Evolutionary conservation across 2,113 vertebrate species (phyloP), one percentile per base, ranked within the genome.

Genomic region (Ascaphus truei): DNA sequence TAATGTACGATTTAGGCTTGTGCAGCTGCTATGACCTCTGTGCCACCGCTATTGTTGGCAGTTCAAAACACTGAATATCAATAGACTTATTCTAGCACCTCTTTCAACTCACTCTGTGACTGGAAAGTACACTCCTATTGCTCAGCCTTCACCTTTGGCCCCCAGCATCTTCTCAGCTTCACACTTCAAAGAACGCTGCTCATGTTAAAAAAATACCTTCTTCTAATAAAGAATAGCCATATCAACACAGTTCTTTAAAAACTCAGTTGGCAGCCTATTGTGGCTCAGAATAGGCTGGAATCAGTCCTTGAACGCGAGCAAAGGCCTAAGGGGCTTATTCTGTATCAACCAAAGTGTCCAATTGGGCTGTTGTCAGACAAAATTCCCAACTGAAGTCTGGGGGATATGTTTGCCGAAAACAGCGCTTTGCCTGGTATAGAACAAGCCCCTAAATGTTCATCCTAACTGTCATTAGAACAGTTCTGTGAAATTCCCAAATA

Each of bases 41-140:
- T 85, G 87, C 84, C 87, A 84, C 79, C 78, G 67, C 85, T 50
- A 81, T 90, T 89, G 85, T 91, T 76, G 61, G 73, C 22, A 72
- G 89, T 87, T 90, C 88, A 90, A 90, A 91, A 89, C 83, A 85
- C 79, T 91, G 89, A 91, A 91, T 91, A 90, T 89, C 88, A 91
- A 91, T 89, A 87, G 89, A 89, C 81, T 91, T 84, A 86, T 84
- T 89, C 76, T 15, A 62, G 82, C 68, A 56, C 71, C 62, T 39
- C 62, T 62, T 74, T 84, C 78, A 73, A 84, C 75, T 75, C 81
- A 80, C 81, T 75, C 81, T 82, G 80, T 67, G 64, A 36, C 76
- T 80, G 76, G 66, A 73, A 79, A 75, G 69, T 82, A 79, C 77
- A 77, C 72, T 75, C 68, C 77, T 74, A 1, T 80, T 77, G 68